A percentile compares a stretch with the other conserved stretches of the same genome.
Evolutionary conservation across 1,140 invertebrate species (phyloP).

Genomic region (Halictus rubicundus): DNA sequence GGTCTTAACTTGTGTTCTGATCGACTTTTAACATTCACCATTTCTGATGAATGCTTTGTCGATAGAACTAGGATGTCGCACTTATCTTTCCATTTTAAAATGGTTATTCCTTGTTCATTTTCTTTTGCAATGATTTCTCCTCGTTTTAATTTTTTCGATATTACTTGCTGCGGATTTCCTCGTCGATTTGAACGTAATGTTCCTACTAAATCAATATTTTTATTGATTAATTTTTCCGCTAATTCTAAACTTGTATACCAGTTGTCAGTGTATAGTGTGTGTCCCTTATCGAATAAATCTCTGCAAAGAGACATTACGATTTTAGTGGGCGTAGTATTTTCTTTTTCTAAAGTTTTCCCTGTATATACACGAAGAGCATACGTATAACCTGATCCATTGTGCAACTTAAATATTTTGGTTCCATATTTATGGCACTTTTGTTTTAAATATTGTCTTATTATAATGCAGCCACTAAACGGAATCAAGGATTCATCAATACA

Average conservation of each 20-base stretch:
- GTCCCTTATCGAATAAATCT: slow-evolving; percentile 62
- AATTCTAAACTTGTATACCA: slow-evolving; percentile 37
- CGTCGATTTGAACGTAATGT: slow-evolving; percentile 51
- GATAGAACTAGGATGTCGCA: slow-evolving; percentile 68
- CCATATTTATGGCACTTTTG: not conserved
- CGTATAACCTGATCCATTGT: not conserved
- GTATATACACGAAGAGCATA: slow-evolving; percentile 49
- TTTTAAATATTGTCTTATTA: not conserved
- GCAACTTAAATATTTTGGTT: not conserved
- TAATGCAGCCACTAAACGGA: slow-evolving; percentile 69
- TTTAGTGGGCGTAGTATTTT: slow-evolving; percentile 42
- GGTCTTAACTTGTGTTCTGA: slow-evolving; percentile 66
- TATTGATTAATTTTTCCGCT: slow-evolving; percentile 3
- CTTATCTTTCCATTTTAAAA: slow-evolving; percentile 75
- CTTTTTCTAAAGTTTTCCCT: slow-evolving; percentile 57
- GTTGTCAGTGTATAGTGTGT: slow-evolving; percentile 64
- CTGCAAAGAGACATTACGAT: slow-evolving; percentile 55
- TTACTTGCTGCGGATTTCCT: slow-evolving; percentile 42
- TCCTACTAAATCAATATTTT: slow-evolving; percentile 31
- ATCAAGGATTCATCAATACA: slow-evolving; percentile 76
- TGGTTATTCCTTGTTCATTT: slow-evolving; percentile 69
- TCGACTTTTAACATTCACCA: slow-evolving; percentile 59
- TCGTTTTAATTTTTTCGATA: slow-evolving; percentile 72
- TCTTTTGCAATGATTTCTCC: slow-evolving; percentile 68
- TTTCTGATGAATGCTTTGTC: slow-evolving; percentile 65